Conservation (phyloP, 2,113 vertebrate species). For the Phrynocephalus versicolor region DNA sequence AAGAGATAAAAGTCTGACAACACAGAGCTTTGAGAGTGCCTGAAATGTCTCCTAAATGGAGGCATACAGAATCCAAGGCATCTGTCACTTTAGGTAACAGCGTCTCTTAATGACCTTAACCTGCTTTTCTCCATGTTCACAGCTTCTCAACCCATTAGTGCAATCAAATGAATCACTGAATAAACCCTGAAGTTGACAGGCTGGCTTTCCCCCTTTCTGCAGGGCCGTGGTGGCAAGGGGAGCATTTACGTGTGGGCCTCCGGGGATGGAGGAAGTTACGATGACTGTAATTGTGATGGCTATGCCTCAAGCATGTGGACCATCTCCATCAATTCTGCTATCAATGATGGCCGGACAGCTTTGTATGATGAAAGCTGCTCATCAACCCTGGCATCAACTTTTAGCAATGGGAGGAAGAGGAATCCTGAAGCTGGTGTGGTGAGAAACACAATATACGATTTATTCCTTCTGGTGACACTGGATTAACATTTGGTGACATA, state of each 20-base stretch:
- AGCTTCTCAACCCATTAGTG: neutral
- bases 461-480: neutral
- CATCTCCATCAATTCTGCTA: constrained; percentile 98
- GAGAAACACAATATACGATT: constrained; percentile 56
- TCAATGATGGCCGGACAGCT: constrained; percentile 95
- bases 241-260: constrained; percentile 99
- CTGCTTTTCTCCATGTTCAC: neutral
- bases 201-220: neutral
- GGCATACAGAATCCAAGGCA: neutral
- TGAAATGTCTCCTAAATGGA: constrained; percentile 13
- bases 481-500: too few relatives aligned
- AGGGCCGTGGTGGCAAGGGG: constrained; percentile 95
- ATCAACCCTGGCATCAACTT: constrained; percentile 95
- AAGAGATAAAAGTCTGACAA: constrained; percentile 39
- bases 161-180: neutral
- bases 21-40: constrained; percentile 15
- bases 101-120: neutral
- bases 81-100: constrained; percentile 23
- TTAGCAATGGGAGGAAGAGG: constrained; percentile 96
- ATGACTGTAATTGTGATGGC: constrained; percentile 98
- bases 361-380: constrained; percentile 98
- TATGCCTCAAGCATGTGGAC: constrained; percentile 99
- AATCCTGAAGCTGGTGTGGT: constrained; percentile 98
- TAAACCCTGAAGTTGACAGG: constrained; percentile 23
- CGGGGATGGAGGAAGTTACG: constrained; percentile 95